These are phyloP conservation scores for Desmodus rotundus DNA, from an alignment of 2,113 vertebrate species.

Conservation along the genomic window DNA sequence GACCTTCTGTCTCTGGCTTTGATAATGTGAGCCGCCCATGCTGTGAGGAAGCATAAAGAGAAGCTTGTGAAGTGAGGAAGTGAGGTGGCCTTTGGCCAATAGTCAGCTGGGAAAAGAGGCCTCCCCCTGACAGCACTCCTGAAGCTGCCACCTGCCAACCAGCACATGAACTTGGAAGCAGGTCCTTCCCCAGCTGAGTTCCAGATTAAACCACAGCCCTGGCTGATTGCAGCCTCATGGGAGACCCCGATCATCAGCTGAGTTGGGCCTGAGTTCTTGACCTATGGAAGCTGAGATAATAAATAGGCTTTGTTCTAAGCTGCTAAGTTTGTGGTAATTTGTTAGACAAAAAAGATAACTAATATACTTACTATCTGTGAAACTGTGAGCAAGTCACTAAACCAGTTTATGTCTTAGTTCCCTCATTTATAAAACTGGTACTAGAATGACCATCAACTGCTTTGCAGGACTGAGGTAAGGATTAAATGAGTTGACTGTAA, in stretches of 20 bases:
- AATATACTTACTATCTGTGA: background rate
- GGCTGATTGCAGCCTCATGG: background rate
- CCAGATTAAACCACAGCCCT: background rate
- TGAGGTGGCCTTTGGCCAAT: background rate
- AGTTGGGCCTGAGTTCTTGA: background rate
- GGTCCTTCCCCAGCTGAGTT: background rate
- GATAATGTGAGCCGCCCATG: background rate
- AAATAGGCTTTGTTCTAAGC: background rate
- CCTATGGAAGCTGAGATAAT: background rate
- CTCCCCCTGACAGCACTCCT: background rate
- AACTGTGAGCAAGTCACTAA: background rate
- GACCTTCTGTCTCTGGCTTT: background rate
- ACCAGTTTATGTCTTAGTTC: background rate
- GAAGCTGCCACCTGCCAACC: background rate
- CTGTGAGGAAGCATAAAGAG: no score
- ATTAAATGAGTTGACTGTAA: background rate
- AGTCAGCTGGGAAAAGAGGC: background rate
- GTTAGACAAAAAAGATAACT: background rate
- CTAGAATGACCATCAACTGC: background rate
- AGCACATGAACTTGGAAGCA: background rate
- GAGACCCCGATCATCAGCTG: background rate
- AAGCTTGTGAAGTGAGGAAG: background rate
- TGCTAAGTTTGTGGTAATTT: background rate
- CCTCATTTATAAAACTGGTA: background rate
- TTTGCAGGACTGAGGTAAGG: background rate